Conservation (phyloP, 2,888 invertebrate species). For the Conchocele bisecta region DNA sequence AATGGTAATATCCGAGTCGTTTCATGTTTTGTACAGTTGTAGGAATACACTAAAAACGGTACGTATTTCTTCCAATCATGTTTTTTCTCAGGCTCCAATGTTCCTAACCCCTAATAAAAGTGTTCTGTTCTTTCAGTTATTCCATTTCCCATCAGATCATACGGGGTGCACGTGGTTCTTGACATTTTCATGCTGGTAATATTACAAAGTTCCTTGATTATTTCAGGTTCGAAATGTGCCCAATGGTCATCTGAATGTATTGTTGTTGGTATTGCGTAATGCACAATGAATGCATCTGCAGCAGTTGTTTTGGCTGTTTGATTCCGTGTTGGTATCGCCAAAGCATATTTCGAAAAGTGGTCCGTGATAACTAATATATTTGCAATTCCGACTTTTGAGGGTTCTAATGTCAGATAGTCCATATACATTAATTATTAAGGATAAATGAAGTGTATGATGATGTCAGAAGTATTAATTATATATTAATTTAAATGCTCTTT, state of each 20-base stretch:
- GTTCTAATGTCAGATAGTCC: too few relatives aligned
- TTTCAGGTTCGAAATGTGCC: background rate
- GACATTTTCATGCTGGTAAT: too few relatives aligned
- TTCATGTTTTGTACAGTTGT: background rate
- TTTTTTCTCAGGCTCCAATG: too few relatives aligned
- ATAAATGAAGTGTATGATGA: too few relatives aligned
- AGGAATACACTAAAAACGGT: background rate
- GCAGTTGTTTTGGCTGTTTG: slow-evolving; percentile 4
- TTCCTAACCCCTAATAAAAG: too few relatives aligned
- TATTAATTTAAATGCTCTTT: too few relatives aligned
- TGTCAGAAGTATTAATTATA: too few relatives aligned
- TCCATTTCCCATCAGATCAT: too few relatives aligned
- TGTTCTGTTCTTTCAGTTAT: too few relatives aligned
- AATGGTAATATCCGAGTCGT: background rate
- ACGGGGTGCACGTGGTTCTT: too few relatives aligned
- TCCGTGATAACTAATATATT: background rate
- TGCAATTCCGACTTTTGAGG: background rate
- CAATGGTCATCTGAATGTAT: background rate
- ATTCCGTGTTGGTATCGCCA: background rate
- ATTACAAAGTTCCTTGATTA: background rate
- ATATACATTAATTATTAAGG: too few relatives aligned
- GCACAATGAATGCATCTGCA: background rate
- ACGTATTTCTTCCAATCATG: too few relatives aligned
- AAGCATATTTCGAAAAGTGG: background rate
- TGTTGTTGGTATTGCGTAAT: background rate